These are phyloP conservation scores for Corythaeola cristata DNA, from an alignment of 2,113 vertebrate species.

Conservation along the genomic window DNA sequence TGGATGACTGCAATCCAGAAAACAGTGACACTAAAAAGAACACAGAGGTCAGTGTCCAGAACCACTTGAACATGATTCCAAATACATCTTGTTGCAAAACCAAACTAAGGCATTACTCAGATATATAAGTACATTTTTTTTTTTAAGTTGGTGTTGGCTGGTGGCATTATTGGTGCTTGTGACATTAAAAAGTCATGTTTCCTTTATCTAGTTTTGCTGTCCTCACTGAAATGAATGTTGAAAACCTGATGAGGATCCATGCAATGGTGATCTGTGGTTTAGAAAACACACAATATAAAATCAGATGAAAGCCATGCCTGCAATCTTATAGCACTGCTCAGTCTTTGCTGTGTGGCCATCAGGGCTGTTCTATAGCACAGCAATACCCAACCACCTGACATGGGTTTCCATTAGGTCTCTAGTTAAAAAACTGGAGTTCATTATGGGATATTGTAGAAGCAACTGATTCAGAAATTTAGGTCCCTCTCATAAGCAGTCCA, in stretches of 20 bases:
- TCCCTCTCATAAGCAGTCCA: background rate
- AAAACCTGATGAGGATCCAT: background rate
- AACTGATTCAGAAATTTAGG: background rate
- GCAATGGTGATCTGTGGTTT: background rate
- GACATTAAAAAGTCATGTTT: background rate
- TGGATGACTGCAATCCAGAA: background rate
- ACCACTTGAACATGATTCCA: background rate
- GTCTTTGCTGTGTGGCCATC: background rate
- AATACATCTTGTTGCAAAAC: background rate
- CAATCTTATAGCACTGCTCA: background rate
- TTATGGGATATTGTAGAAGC: background rate
- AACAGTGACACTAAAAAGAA: background rate
- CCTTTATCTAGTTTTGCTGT: background rate
- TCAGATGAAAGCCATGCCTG: background rate
- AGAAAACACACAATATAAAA: background rate
- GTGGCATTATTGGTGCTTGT: background rate
- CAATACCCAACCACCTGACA: background rate
- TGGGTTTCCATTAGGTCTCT: background rate
- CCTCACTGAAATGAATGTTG: background rate
- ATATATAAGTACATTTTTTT: background rate
- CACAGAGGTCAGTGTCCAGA: background rate
- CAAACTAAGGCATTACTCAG: background rate
- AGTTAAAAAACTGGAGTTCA: background rate
- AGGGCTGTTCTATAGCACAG: background rate
- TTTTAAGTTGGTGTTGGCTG: background rate